A percentile compares a stretch with the other conserved stretches of the same genome.
These are phyloP conservation scores for Hycleus phaleratus DNA, from an alignment of 1,140 invertebrate species.

Conservation along the genomic window DNA sequence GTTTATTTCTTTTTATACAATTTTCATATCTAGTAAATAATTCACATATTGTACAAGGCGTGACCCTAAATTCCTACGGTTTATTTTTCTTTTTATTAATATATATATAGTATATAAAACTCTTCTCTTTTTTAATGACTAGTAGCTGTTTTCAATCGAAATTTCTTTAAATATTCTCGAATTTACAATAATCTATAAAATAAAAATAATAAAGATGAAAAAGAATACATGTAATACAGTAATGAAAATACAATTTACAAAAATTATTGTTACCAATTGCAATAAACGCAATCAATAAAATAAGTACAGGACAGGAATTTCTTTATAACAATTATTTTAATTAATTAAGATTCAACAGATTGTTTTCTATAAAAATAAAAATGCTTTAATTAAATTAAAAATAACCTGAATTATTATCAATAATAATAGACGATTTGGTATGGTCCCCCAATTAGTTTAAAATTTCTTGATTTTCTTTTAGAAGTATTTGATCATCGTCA, in stretches of 20 bases:
- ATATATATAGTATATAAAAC: not conserved
- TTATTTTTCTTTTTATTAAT: not conserved
- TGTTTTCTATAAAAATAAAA: constrained; percentile 10
- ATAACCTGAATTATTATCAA: constrained; percentile 3
- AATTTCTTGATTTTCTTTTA: not conserved
- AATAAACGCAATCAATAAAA: constrained; percentile 10
- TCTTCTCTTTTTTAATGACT: constrained; percentile 11
- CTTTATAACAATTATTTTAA: too few species aligned
- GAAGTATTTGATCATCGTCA: not conserved
- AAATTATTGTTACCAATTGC: constrained; percentile 10
- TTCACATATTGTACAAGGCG: constrained; percentile 10
- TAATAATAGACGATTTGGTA: not conserved
- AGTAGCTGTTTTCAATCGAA: constrained; percentile 1
- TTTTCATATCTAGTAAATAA: constrained; percentile 3
- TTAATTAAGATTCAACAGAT: too few species aligned
- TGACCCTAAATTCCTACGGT: constrained; percentile 9
- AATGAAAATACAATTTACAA: too few species aligned
- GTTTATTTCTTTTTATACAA: constrained; percentile 5
- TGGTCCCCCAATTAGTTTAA: constrained; percentile 7
- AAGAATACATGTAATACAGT: constrained; percentile 8
- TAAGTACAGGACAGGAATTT: constrained; percentile 9
- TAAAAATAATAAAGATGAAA: constrained; percentile 4
- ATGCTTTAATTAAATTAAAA: constrained; percentile 10
- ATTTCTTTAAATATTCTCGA: too few species aligned
- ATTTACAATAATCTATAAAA: not conserved